Evolutionary conservation across 2,113 vertebrate species (phyloP), one percentile per base, ranked within the genome.

Genomic region (Cinclus mexicanus): DNA sequence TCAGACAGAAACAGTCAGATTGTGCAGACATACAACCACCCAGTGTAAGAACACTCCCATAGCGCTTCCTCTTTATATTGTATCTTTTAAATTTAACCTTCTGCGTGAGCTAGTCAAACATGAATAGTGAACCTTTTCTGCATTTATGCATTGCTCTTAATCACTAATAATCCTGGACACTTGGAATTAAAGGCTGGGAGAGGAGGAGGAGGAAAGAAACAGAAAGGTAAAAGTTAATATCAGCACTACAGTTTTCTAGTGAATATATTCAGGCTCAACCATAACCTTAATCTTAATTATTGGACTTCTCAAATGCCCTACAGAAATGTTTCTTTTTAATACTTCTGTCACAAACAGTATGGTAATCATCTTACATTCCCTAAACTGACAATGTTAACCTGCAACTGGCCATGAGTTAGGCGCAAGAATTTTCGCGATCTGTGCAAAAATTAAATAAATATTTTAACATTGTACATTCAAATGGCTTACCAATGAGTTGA

Each of bases 131-230:
- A 72, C 11, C 5, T 89, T 67, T 67, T n/a, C 57, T 68, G 26
- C 44, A 78, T 75, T 46, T 84, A 44, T 26, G 67, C 50, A 55
- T 37, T 84, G 29, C 11, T 78, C 49, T 74, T 74, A 83, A 78
- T 60, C 56, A 63, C 60, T 46, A 81, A 91, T 52, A 75, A 64
- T 33, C 44, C 46, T 46, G 39, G 16, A 83, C 13, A 79, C 10
- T n/a, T 37, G 18, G 13, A 23, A 71, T 31, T 3, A 4, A 59
- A 50, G 20, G 31, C 15, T 39, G 9, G 5, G 9, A 9, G 12
- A n/a, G 1, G 3, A 5, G 24, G 2, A 28, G 31, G 28, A 24
- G 10, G 1, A 11, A 11, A 21, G 4, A 24, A 60, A 47, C 12
- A 37, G 39, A 18, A 67, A 5, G 7, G 20, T 55, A n/a, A 47